Percentiles rank a stretch among this genome's conserved stretches.
Conservation (phyloP, 2,888 invertebrate species). For the Ecliptopera silaceata region DNA sequence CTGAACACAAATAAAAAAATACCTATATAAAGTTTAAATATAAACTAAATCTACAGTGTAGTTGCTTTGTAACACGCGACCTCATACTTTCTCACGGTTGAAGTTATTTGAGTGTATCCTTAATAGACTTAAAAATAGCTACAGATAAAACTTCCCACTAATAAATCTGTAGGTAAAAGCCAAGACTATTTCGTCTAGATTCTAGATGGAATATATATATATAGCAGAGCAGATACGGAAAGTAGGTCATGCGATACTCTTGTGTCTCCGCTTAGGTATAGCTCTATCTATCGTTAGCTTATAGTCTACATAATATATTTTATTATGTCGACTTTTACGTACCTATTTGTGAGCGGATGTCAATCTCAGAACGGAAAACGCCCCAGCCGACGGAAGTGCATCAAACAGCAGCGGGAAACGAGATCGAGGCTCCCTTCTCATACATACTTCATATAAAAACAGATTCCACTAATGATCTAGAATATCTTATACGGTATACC, state of each 20-base stretch:
- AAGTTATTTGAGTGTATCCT: not conserved
- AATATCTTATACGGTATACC: too few species aligned
- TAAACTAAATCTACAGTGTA: too few species aligned
- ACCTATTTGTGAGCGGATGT: conserved; percentile 4
- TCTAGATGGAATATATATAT: conserved; percentile 15
- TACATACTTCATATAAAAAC: not conserved
- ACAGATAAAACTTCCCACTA: too few species aligned
- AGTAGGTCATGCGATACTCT: conserved; percentile 15
- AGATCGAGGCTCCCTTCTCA: not conserved
- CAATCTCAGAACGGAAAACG: conserved; percentile 10
- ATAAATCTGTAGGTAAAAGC: not conserved
- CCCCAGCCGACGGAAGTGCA: conserved; percentile 7
- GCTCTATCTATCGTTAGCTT: conserved; percentile 1
- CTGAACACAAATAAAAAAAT: too few species aligned
- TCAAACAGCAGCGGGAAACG: not conserved
- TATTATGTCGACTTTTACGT: too few species aligned
- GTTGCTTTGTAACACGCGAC: too few species aligned
- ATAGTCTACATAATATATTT: too few species aligned
- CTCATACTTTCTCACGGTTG: not conserved
- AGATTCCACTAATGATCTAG: too few species aligned
- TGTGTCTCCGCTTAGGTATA: conserved; percentile 14
- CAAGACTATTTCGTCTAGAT: conserved; percentile 7
- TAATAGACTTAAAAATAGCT: too few species aligned
- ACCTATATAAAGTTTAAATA: too few species aligned
- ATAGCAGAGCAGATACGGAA: conserved; percentile 15